Percentiles rank a stretch among this genome's conserved stretches.
These are phyloP conservation scores for Chelmon rostratus DNA, from an alignment of 2,797 vertebrate species.

Conservation along the genomic window DNA sequence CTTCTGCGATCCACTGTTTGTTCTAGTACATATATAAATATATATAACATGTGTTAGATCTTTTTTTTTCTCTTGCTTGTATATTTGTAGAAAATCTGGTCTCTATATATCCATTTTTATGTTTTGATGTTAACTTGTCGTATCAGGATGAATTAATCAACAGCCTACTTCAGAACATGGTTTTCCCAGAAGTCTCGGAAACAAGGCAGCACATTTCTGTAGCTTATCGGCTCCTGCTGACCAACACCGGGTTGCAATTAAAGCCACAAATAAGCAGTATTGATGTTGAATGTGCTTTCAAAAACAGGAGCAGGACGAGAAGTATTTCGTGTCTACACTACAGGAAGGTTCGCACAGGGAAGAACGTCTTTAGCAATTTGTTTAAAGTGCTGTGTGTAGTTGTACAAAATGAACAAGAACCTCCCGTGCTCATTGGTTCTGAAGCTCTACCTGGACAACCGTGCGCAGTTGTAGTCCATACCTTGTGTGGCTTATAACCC, in stretches of 20 bases:
- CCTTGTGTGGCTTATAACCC: slow-evolving; percentile 29
- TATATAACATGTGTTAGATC: slow-evolving; percentile 67
- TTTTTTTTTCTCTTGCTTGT: slow-evolving; percentile 76
- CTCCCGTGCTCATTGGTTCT: slow-evolving; percentile 1
- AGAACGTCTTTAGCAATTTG: not conserved
- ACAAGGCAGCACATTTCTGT: slow-evolving; percentile 6
- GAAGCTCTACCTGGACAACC: slow-evolving; percentile 32
- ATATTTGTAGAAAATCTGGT: slow-evolving; percentile 81
- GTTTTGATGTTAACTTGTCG: slow-evolving; percentile 36
- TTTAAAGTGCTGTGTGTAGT: not conserved
- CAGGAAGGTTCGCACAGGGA: slow-evolving; percentile 26
- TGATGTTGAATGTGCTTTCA: slow-evolving; percentile 2
- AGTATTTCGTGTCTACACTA: slow-evolving; percentile 39
- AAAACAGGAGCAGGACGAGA: slow-evolving; percentile 1
- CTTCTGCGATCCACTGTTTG: slow-evolving; percentile 73
- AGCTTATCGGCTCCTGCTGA: slow-evolving; percentile 20
- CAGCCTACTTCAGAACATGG: slow-evolving; percentile 15
- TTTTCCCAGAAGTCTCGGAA: slow-evolving; percentile 41
- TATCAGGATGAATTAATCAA: slow-evolving; percentile 44
- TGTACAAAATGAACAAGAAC: slow-evolving; percentile 12
- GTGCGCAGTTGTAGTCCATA: not conserved
- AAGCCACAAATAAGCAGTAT: slow-evolving; percentile 20
- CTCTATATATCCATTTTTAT: slow-evolving; percentile 58
- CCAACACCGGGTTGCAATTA: slow-evolving; percentile 29
- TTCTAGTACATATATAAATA: slow-evolving; percentile 73